Conservation (phyloP, 2,113 vertebrate genomes). For the Tringa solitaria region DNA sequence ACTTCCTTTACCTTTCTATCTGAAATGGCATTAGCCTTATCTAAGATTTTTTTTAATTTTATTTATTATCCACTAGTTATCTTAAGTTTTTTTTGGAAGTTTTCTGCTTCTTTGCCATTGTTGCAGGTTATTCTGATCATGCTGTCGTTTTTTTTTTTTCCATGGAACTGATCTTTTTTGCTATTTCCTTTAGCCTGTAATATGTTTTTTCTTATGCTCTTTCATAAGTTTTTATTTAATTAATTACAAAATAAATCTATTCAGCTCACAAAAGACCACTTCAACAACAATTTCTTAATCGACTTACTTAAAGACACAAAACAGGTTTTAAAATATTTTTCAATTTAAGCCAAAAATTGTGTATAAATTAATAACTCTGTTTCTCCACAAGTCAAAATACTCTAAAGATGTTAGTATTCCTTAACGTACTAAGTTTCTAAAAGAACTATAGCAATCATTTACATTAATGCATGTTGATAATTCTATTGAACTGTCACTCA, state of each 20-base stretch:
- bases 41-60: background rate
- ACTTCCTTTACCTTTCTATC: background rate
- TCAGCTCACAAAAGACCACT: background rate
- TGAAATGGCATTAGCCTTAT: background rate
- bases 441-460: background rate
- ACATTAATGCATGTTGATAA: background rate
- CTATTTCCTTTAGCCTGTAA: background rate
- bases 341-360: background rate
- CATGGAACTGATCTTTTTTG: background rate
- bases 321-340: background rate
- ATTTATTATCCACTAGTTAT: background rate
- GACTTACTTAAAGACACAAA: background rate
- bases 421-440: background rate
- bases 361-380: background rate
- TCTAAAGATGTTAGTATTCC: background rate
- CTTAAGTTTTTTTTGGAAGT: background rate
- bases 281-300: background rate
- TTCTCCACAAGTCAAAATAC: background rate
- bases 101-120: background rate
- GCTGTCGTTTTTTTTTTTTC: accelerated
- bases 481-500: background rate
- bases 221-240: background rate
- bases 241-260: background rate
- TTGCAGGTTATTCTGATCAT: background rate
- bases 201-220: background rate